A percentile compares a stretch with the other conserved stretches of the same genome.
Conservation (phyloP, 2,888 invertebrate genomes). For the Spodoptera picta region DNA sequence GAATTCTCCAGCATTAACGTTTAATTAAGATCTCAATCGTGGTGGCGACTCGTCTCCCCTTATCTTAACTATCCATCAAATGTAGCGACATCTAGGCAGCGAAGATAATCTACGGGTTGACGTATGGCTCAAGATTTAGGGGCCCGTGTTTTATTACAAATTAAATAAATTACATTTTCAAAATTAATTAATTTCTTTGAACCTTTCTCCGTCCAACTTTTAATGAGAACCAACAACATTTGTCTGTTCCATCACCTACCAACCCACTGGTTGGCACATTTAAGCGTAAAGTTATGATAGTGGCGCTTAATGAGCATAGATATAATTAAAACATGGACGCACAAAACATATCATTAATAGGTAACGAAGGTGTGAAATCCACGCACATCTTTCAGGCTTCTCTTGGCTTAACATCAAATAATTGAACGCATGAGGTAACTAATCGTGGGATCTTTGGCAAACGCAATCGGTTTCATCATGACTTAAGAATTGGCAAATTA, state of each 20-base stretch:
- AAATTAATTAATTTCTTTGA: background rate
- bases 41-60: constrained; percentile 53
- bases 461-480: constrained; percentile 35
- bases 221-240: background rate
- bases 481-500: constrained; percentile 36
- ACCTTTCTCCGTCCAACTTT: background rate
- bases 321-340: too few species aligned
- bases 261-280: constrained; percentile 1
- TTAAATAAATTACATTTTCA: background rate
- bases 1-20: constrained; percentile 51
- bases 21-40: constrained; percentile 57
- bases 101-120: constrained; percentile 39
- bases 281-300: background rate
- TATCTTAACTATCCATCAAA: constrained; percentile 65
- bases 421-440: constrained; percentile 31
- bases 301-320: too few species aligned
- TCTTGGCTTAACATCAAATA: constrained; percentile 42
- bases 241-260: too few species aligned
- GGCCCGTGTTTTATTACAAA: constrained; percentile 24
- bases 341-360: too few species aligned
- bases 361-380: constrained; percentile 11
- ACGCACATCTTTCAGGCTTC: constrained; percentile 14
- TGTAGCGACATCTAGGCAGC: constrained; percentile 52
- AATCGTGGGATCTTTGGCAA: constrained; percentile 42
- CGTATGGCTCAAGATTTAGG: constrained; percentile 24